Conservation (phyloP, 2,888 invertebrate genomes). For the Tachina grossa region DNA sequence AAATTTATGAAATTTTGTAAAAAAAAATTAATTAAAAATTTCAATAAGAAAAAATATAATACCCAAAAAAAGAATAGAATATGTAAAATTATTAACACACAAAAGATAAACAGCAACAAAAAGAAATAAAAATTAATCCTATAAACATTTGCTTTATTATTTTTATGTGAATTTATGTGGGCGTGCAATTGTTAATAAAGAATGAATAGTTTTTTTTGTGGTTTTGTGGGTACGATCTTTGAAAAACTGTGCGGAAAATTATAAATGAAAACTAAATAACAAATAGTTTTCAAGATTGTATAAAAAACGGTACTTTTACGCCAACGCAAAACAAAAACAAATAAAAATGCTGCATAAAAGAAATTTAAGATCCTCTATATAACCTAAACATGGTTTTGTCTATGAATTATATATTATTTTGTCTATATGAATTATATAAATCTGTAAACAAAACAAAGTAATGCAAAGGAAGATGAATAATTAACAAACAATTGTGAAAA, state of each 20-base stretch:
- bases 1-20: constrained; percentile 5
- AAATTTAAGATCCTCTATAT: constrained; percentile 2
- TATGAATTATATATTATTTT: constrained; percentile 27
- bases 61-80: background rate
- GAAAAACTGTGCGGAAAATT: constrained; percentile 6
- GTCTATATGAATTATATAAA: too few species aligned
- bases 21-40: constrained; percentile 13
- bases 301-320: constrained; percentile 62
- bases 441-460: constrained; percentile 5
- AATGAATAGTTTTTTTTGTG: constrained; percentile 4
- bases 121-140: constrained; percentile 10
- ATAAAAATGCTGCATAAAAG: constrained; percentile 15
- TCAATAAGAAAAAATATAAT: constrained; percentile 1
- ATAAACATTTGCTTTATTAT: constrained; percentile 5
- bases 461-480: background rate
- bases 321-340: constrained; percentile 46
- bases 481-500: background rate
- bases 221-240: constrained; percentile 8
- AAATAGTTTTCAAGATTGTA: constrained; percentile 27
- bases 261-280: constrained; percentile 8
- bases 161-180: constrained; percentile 28
- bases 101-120: constrained; percentile 10
- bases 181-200: constrained; percentile 29
- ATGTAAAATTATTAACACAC: background rate
- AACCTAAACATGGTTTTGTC: constrained; percentile 19